Evolutionary conservation across 2,113 vertebrate genomes (phyloP).

Genomic region (Poecilia latipinna): DNA sequence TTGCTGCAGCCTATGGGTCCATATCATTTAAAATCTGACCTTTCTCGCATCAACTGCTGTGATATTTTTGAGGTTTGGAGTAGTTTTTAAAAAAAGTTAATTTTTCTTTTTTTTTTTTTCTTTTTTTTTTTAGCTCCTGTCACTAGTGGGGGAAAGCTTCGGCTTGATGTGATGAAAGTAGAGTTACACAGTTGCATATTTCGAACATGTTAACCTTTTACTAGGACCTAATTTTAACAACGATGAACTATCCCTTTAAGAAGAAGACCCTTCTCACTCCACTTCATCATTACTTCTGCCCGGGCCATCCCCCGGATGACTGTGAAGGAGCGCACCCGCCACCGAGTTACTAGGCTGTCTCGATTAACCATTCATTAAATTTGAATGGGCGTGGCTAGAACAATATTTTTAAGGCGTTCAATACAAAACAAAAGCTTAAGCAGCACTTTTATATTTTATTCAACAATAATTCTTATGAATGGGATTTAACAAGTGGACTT

Average conservation of each 20-base stretch:
- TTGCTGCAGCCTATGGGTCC: no score
- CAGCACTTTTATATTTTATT: background rate
- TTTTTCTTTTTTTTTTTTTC: no score
- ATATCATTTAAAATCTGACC: no score
- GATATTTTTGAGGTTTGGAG: no score
- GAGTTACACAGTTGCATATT: no score
- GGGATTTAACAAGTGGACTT: background rate
- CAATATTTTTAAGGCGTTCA: constrained; percentile 34
- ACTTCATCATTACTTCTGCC: background rate
- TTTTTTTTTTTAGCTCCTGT: no score
- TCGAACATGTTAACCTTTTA: no score
- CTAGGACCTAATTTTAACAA: no score
- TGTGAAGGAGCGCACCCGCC: background rate
- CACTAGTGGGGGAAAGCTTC: no score
- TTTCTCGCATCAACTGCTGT: no score
- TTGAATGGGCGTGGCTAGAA: background rate
- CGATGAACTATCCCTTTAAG: background rate
- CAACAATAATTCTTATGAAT: background rate
- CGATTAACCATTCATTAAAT: background rate
- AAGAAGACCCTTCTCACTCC: background rate
- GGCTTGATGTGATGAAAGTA: no score
- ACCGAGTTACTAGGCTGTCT: background rate
- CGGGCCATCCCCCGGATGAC: background rate
- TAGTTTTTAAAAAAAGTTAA: no score
- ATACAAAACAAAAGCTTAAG: background rate